Conservation (phyloP, 2,888 invertebrate species). For the Trissolcus brochymenae region DNA sequence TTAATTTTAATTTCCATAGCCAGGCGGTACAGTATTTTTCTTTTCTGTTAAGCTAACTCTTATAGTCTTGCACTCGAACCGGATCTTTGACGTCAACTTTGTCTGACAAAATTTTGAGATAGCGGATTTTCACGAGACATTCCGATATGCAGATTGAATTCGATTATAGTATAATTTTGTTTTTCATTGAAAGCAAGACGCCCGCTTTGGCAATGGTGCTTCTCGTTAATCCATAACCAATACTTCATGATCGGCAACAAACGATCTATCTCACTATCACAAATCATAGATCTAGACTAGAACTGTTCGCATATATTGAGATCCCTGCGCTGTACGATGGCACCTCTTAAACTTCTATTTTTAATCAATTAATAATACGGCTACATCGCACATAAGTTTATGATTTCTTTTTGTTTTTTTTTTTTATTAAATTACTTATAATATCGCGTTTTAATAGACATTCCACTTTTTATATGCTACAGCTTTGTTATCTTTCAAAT, state of each 20-base stretch:
- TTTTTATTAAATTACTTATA: slow-evolving; percentile 65
- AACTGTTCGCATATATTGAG: slow-evolving; percentile 67
- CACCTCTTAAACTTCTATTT: slow-evolving; percentile 64
- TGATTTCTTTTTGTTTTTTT: slow-evolving; percentile 30
- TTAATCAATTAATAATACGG: slow-evolving; percentile 63
- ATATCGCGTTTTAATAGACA: slow-evolving; percentile 64
- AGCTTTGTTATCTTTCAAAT: slow-evolving; percentile 60
- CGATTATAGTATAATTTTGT: background rate
- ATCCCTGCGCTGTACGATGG: slow-evolving; percentile 65
- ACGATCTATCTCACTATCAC: slow-evolving; percentile 52
- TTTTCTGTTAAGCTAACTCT: background rate
- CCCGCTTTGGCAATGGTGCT: slow-evolving; percentile 54
- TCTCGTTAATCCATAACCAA: slow-evolving; percentile 39
- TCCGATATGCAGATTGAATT: background rate
- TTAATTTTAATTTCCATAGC: slow-evolving; percentile 44
- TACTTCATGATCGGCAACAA: slow-evolving; percentile 55
- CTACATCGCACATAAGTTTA: slow-evolving; percentile 63
- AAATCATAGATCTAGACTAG: slow-evolving; percentile 64
- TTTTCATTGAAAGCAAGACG: slow-evolving; percentile 27
- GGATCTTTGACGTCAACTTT: background rate
- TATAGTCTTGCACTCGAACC: slow-evolving; percentile 19
- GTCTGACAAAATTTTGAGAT: background rate
- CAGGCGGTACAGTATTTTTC: slow-evolving; percentile 26
- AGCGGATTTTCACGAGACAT: too few species aligned
- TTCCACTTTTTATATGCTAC: slow-evolving; percentile 63